Conservation (phyloP, 2,888 invertebrate genomes). For the Aspidiotus rigidus region DNA sequence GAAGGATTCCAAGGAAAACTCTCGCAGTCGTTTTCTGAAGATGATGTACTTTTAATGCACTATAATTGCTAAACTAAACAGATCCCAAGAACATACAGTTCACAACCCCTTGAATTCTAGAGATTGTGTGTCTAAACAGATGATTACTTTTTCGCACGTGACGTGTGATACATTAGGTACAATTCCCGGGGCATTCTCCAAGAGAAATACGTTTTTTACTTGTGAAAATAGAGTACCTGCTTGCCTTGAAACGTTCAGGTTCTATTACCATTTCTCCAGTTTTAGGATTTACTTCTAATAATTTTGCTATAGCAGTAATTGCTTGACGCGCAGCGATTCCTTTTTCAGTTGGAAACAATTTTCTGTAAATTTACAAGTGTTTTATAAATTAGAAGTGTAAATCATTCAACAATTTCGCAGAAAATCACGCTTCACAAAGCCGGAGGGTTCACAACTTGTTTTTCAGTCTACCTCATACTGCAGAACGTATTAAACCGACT, state of each 20-base stretch:
- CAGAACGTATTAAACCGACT: not conserved
- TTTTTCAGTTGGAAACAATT: slow-evolving; percentile 13
- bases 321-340: slow-evolving; percentile 15
- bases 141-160: not conserved
- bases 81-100: too few species aligned
- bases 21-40: too few species aligned
- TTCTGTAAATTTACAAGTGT: not conserved
- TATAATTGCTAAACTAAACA: too few species aligned
- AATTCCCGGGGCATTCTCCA: not conserved
- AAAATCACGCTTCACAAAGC: too few species aligned
- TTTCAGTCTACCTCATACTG: too few species aligned
- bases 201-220: not conserved
- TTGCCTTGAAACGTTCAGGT: not conserved
- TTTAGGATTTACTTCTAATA: slow-evolving; percentile 9
- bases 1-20: too few species aligned
- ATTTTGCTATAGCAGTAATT: slow-evolving; percentile 12
- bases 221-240: not conserved
- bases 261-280: not conserved
- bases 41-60: too few species aligned
- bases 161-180: not conserved
- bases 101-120: not conserved
- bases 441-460: too few species aligned
- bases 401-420: too few species aligned
- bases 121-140: not conserved
- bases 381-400: too few species aligned